phyloP scores from a whole-genome alignment of 2,113 vertebrate genomes.

The Eptesicus fuscus region DNA sequence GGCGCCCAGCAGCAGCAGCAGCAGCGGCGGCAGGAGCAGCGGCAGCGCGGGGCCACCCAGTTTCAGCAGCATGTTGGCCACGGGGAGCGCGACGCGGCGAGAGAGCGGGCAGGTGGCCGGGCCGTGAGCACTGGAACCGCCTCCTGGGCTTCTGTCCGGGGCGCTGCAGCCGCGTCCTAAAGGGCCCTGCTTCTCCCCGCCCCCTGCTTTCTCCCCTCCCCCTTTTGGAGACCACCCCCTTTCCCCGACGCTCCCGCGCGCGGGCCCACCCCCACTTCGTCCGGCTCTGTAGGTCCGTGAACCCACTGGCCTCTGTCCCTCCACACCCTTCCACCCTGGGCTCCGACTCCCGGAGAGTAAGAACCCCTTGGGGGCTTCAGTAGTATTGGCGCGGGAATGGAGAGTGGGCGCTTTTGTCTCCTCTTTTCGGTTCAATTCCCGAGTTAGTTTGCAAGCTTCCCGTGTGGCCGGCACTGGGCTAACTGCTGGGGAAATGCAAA shows the following conservation, averaged over 20 bases:
- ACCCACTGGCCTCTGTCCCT: neutral
- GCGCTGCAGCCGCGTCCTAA: constrained; percentile 53
- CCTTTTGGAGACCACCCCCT: constrained; percentile 67
- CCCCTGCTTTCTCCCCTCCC: constrained; percentile 65
- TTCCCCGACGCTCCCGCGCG: constrained; percentile 37
- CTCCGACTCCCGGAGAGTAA: neutral
- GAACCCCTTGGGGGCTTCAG: neutral
- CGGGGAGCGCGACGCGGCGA: neutral
- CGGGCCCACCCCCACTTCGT: neutral
- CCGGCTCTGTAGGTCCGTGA: neutral
- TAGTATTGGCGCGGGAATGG: neutral
- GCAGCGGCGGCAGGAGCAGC: constrained; percentile 56
- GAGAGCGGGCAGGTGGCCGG: constrained; percentile 59
- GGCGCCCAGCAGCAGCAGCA: constrained; percentile 60
- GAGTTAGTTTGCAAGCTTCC: neutral
- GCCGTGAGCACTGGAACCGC: constrained; percentile 39
- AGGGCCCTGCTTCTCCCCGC: constrained; percentile 63
- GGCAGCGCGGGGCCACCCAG: constrained; percentile 52
- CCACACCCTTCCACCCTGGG: neutral
- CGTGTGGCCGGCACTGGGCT: neutral
- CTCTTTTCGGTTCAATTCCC: neutral
- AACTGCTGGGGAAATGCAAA: neutral
- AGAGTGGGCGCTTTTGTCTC: constrained; percentile 48
- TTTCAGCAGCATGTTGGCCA: constrained; percentile 61
- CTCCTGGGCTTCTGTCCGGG: constrained; percentile 39